Conservation (phyloP, 2,797 vertebrate species). For the Aeoliscus strigatus region DNA sequence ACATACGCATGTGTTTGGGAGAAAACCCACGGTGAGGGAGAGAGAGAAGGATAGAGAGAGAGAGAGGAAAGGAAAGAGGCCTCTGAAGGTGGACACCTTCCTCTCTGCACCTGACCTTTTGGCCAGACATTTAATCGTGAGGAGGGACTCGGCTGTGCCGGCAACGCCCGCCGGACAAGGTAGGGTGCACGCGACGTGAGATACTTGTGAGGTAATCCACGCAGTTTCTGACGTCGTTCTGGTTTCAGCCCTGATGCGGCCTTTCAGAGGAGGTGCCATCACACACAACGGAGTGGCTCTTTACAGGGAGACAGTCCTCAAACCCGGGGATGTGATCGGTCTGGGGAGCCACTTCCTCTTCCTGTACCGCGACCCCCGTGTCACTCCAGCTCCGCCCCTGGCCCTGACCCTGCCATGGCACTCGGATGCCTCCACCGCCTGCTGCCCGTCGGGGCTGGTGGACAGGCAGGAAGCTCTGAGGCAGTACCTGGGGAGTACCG, state of each 20-base stretch:
- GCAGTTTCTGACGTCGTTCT: neutral
- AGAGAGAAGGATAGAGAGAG: conserved; percentile 80
- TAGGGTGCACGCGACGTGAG: conserved; percentile 26
- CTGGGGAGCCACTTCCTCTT: conserved; percentile 88
- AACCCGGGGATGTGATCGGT: conserved; percentile 86
- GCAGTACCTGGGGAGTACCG: conserved; percentile 82
- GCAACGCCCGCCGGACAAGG: conserved; percentile 70
- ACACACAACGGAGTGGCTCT: conserved; percentile 85
- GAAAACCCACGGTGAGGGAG: conserved; percentile 79
- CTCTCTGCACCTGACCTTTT: conserved; percentile 87
- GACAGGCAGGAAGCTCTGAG: conserved; percentile 85
- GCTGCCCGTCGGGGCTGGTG: conserved; percentile 79
- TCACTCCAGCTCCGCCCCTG: conserved; percentile 69
- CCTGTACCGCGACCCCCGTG: conserved; percentile 89
- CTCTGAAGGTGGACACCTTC: conserved; percentile 87
- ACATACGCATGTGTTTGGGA: conserved; percentile 86
- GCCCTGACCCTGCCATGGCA: conserved; percentile 79
- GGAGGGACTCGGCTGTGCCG: conserved; percentile 73
- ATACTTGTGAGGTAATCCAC: neutral
- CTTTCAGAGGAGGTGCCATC: conserved; percentile 83
- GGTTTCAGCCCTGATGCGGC: conserved; percentile 76
- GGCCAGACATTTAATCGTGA: conserved; percentile 81
- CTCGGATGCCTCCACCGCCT: conserved; percentile 67
- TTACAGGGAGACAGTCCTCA: conserved; percentile 82
- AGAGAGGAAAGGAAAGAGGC: conserved; percentile 79